Base-by-base conservation (phyloP, 2,113 vertebrate genomes). In the Alligator mississippiensis region DNA sequence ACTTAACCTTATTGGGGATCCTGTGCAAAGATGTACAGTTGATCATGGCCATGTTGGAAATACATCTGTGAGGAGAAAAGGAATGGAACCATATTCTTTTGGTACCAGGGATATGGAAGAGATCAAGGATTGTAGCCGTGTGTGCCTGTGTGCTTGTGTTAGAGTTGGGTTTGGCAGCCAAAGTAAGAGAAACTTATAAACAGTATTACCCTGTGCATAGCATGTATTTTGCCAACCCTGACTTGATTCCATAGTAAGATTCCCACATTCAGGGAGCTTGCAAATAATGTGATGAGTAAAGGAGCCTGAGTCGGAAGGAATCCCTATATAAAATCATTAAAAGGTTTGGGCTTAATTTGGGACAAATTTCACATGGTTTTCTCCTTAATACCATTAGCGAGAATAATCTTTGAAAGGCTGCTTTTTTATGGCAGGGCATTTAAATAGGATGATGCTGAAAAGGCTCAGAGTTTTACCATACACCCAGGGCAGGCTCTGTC, bases 21-120 rank as follows among this genome's bases (percentile, higher is more conserved):
- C 25, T 27, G 5, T 63, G 11, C 47, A 77, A 57, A 11, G 4
- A 62, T 22, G 27, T 38, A 27, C 0, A 0, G 3, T 22, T 5
- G 62, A 63, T 25, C 30, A 77, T 9, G 11, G 57, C 27, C 76
- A 34, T 4, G 27, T 18, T 47, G 22, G n/a, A 47, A 47, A 47
- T 27, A 63, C 24, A 22, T 27, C 24, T 63, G 22, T 63, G 27
- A 63, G 22, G 4, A 25, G 22, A 27, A 64, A 15, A n/a, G 27
- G 27, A n/a, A 28, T 64, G 27, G 27, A 64, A 64, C 63, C 63
- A 64, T 15, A 64, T 28, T 64, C 28, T 28, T 64, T 68, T 34
- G n/a, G 5, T n/a, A 68, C 28, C n/a, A 34, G 15, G 10, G 27
- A n/a, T 30, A 17, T 68, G 66, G 66, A 68, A 34, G 66, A 68